phyloP scores from a whole-genome alignment of 2,888 invertebrate species.

The Orchestes rusci region DNA sequence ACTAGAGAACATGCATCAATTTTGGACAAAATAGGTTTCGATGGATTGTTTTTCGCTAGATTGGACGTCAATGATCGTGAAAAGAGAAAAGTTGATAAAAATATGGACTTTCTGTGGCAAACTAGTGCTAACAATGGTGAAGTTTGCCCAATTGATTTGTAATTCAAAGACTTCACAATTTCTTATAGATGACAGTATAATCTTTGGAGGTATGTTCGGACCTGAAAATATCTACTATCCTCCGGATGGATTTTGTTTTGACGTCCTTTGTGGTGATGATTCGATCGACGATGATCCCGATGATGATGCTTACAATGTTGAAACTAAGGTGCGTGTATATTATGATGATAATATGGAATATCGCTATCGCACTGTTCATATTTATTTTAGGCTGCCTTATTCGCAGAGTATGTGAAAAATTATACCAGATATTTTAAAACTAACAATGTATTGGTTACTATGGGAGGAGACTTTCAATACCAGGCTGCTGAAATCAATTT shows the following conservation, averaged over 20 bases:
- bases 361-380: not conserved
- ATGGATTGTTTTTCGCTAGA: slow-evolving; percentile 63
- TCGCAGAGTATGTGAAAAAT: slow-evolving; percentile 5
- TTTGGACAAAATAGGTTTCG: slow-evolving; percentile 63
- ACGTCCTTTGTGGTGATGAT: slow-evolving; percentile 41
- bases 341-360: not conserved
- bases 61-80: slow-evolving; percentile 61
- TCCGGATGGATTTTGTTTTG: slow-evolving; percentile 47
- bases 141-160: too few relatives aligned
- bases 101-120: slow-evolving; percentile 65
- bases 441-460: slow-evolving; percentile 46
- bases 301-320: slow-evolving; percentile 51
- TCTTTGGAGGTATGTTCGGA: slow-evolving; percentile 15
- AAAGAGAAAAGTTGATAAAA: slow-evolving; percentile 49
- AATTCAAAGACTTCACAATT: too few relatives aligned
- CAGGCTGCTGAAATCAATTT: slow-evolving; percentile 53
- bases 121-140: slow-evolving; percentile 51
- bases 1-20: slow-evolving; percentile 74
- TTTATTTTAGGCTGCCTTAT: slow-evolving; percentile 4
- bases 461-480: slow-evolving; percentile 62
- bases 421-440: slow-evolving; percentile 12
- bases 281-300: slow-evolving; percentile 51
- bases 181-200: slow-evolving; percentile 20
- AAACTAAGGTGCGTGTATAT: slow-evolving; percentile 29
- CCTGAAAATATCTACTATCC: slow-evolving; percentile 20